These are phyloP conservation scores for Stomorhina lunata DNA, from an alignment of 2,888 invertebrate species.

Conservation along the genomic window DNA sequence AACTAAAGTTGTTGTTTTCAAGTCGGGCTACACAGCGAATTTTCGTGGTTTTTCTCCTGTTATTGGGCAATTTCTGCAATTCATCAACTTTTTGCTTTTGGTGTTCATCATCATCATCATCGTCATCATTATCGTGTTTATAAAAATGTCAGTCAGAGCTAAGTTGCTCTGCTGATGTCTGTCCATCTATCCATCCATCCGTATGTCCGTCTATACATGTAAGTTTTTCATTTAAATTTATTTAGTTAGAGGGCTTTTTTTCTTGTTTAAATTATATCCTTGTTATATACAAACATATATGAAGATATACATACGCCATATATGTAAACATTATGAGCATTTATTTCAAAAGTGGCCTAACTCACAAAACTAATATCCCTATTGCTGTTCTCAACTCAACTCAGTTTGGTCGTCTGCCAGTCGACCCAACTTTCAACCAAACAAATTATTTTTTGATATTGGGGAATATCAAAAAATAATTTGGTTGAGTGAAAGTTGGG, in stretches of 20 bases:
- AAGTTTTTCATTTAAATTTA: conserved; percentile 53
- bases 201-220: conserved; percentile 1
- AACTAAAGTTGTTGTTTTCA: conserved; percentile 40
- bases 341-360: too few relatives aligned
- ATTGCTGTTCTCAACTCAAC: too few relatives aligned
- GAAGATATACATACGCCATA: not conserved
- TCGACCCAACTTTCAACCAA: too few relatives aligned
- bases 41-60: too few relatives aligned
- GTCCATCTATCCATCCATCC: not conserved
- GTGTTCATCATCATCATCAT: not conserved
- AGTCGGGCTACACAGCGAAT: too few relatives aligned
- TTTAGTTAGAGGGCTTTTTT: conserved; percentile 56
- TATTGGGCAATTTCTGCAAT: conserved; percentile 33
- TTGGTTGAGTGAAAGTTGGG: too few relatives aligned
- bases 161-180: not conserved
- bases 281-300: conserved; percentile 4
- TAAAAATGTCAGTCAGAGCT: conserved; percentile 54
- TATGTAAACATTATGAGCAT: not conserved
- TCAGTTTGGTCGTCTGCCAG: too few relatives aligned
- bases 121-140: conserved; percentile 34
- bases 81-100: conserved; percentile 45
- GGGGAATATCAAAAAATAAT: too few relatives aligned
- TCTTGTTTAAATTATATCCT: conserved; percentile 55
- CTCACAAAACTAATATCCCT: too few relatives aligned
- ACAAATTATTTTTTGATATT: too few relatives aligned